Evolutionary conservation across 2,888 invertebrate species (phyloP).

Genomic region (Papilio gigon): DNA sequence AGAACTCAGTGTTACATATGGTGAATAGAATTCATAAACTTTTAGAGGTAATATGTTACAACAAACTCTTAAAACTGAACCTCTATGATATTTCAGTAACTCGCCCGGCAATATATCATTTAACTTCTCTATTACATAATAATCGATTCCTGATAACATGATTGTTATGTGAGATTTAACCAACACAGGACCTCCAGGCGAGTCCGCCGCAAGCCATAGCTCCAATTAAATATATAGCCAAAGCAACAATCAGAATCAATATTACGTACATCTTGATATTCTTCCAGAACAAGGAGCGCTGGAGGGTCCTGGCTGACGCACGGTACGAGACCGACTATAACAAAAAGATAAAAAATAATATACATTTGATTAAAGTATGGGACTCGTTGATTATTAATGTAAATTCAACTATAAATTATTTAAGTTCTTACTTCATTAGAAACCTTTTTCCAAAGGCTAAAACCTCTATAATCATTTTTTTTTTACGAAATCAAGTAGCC

Average conservation of each 20-base stretch:
- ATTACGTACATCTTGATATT: conserved; percentile 94
- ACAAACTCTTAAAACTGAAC: too few relatives aligned
- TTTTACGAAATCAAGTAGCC: too few relatives aligned
- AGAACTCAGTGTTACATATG: not conserved
- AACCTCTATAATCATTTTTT: too few relatives aligned
- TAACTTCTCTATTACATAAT: conserved; percentile 6
- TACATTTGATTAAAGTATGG: too few relatives aligned
- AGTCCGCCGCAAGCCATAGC: conserved; percentile 94
- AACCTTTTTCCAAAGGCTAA: too few relatives aligned
- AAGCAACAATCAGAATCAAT: conserved; percentile 83
- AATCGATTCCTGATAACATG: conserved; percentile 15
- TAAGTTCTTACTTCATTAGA: too few relatives aligned
- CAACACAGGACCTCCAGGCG: conserved; percentile 88
- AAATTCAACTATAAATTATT: too few relatives aligned
- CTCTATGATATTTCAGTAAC: not conserved
- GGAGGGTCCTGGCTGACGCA: conserved; percentile 91
- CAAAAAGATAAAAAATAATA: conserved; percentile 39
- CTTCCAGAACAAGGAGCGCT: conserved; percentile 95
- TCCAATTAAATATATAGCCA: conserved; percentile 91
- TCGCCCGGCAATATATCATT: not conserved
- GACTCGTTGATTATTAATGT: too few relatives aligned
- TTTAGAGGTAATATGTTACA: not conserved
- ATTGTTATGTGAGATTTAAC: conserved; percentile 55
- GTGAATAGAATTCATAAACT: not conserved
- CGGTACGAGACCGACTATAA: conserved; percentile 94